Evolutionary conservation across 30 jellyfish, hydroid and myxozoan species (phyloP), one percentile per base, ranked within the genome.

Genomic region (Sanderia malayensis): DNA sequence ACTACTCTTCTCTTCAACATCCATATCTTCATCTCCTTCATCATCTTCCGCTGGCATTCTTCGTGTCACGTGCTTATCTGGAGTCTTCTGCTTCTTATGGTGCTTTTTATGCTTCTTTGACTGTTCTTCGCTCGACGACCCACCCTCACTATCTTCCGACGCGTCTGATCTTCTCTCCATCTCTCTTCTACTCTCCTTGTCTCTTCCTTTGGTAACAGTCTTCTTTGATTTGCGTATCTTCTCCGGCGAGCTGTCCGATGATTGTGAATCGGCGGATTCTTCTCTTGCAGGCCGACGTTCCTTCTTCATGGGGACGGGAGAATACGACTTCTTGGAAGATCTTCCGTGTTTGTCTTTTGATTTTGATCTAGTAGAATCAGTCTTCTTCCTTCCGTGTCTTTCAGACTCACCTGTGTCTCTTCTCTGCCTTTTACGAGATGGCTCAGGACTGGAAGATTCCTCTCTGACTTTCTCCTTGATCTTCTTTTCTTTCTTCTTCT

Each of bases 351-450:
- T 55, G 17, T 78, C 89, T 34, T 55, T 78, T 24, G 82, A 20
- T 29, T 76, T 74, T n/a, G n/a, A n/a, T 3, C 25, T 49, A 1
- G 78, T 7, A 1, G 53, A 30, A 1, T 61, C 78, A 23, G 18
- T 74, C 37, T 58, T 69, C 23, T 33, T 78, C 33, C 25, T 78
- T 19, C 58, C 82, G 7, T 19, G 55, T 65, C 33, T 78, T 15
- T 78, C 89, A 0, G 89, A 78, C 37, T 78, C 89, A 8, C 79
- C 64, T 11, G 89, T 78, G 19, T 78, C 89, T 79, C 58, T 78
- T 68, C 62, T 78, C 26, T 72, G 58, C 72, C 70, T 53, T 55
- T 78, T 78, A 9, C 82, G 81, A 32, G 62, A 1, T 22, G 74
- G 89, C 30, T 66, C 89, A 18, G 57, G 73, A 22, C 81, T 53